Percentiles rank a stretch among this genome's conserved stretches.
phyloP scores from a whole-genome alignment of 2,113 vertebrate genomes.

The Melanotaenia duboulayi region DNA sequence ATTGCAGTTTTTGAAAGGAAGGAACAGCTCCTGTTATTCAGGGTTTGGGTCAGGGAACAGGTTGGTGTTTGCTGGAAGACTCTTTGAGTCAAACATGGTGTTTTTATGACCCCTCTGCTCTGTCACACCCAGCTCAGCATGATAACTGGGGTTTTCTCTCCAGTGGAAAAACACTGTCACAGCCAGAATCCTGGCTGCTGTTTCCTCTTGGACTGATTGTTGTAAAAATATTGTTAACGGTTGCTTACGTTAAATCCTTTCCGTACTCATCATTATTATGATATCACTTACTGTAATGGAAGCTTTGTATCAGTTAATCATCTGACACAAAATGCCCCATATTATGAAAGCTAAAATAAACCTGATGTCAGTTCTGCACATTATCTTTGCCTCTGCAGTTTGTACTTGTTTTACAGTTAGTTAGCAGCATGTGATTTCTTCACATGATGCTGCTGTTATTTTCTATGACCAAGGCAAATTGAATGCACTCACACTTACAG shows the following conservation, averaged over 20 bases:
- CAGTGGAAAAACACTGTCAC: constrained; percentile 58
- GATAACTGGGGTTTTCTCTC: constrained; percentile 50
- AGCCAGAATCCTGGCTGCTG: constrained; percentile 57
- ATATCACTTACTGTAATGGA: background rate
- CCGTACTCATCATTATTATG: constrained; percentile 13
- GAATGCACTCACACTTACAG: constrained; percentile 6
- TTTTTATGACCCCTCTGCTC: constrained; percentile 43
- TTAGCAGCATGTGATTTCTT: constrained; percentile 22
- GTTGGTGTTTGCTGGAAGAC: constrained; percentile 20
- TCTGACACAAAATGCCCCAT: constrained; percentile 3
- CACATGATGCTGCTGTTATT: constrained; percentile 17
- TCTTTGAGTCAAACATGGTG: constrained; percentile 33
- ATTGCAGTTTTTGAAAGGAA: background rate
- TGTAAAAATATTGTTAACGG: constrained; percentile 42
- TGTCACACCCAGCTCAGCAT: constrained; percentile 24
- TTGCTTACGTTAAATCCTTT: constrained; percentile 33
- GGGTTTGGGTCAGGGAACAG: background rate
- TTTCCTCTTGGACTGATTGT: constrained; percentile 63
- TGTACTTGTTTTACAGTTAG: background rate
- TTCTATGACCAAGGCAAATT: background rate
- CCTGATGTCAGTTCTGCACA: background rate
- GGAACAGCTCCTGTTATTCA: background rate
- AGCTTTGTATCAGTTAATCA: constrained; percentile 7
- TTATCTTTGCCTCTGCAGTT: background rate
- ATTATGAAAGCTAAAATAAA: background rate